These are phyloP conservation scores for Drosophila recens DNA, from an alignment of 2,888 invertebrate species.

Conservation along the genomic window DNA sequence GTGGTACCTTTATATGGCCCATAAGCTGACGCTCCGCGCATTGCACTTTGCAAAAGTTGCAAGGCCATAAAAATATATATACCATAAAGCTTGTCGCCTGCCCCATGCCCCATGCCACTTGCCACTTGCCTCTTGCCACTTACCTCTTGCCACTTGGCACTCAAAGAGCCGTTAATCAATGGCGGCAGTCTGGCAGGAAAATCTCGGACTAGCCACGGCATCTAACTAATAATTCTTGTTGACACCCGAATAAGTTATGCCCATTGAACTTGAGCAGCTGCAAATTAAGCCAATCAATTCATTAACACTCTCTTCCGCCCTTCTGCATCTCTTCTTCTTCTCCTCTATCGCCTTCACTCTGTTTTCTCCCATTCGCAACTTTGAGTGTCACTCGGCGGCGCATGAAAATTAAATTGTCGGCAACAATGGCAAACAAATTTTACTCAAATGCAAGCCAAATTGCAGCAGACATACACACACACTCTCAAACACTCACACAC, in stretches of 20 bases:
- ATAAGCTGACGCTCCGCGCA: conserved; percentile 53
- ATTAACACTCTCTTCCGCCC: conserved; percentile 55
- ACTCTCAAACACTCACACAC: background rate
- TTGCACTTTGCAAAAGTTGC: conserved; percentile 67
- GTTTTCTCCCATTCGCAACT: conserved; percentile 14
- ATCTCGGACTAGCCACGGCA: conserved; percentile 39
- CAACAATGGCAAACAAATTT: conserved; percentile 63
- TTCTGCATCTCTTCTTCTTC: background rate
- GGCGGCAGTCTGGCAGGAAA: conserved; percentile 51
- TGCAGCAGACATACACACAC: conserved; percentile 61
- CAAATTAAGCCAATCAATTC: conserved; percentile 80
- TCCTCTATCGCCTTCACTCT: background rate
- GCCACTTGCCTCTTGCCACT: background rate
- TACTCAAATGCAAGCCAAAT: conserved; percentile 64
- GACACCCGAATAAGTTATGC: conserved; percentile 74
- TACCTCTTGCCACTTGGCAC: conserved; percentile 27
- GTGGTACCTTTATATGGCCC: conserved; percentile 67
- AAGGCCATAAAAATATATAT: conserved; percentile 72
- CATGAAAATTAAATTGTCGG: conserved; percentile 64
- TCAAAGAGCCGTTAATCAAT: conserved; percentile 71
- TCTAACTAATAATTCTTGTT: conserved; percentile 75
- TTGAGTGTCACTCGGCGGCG: conserved; percentile 43
- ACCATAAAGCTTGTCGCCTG: conserved; percentile 50
- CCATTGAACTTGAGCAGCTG: conserved; percentile 67
- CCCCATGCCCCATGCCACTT: background rate